Evolutionary conservation across 2,113 vertebrate species (phyloP), one percentile per base, ranked within the genome.

Genomic region (Odocoileus hemionus): DNA sequence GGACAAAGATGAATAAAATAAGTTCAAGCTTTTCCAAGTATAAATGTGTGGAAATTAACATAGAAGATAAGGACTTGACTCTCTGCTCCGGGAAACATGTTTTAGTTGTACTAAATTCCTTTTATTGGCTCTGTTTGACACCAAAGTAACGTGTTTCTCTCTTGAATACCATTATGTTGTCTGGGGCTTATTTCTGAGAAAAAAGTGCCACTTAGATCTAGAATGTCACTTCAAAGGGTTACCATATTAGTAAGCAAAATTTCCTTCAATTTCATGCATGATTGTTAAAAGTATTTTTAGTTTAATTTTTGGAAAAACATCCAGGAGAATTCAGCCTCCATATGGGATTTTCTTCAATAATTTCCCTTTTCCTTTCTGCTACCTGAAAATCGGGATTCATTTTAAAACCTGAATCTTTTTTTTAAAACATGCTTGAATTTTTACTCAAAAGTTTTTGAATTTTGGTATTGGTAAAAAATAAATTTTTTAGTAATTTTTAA

Each of bases 281-380:
- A 82, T 78, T 84, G 76, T 86, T 97, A 95, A 76, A 36, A 80
- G 30, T 47, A 76, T 57, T 94, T 88, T 33, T 36, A 52, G 50
- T 96, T 96, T 97, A 96, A 97, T 84, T 96, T 95, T 95, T 92
- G n/a, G 33, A 86, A 95, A 95, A 96, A 58, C 19, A 94, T 95
- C 47, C 47, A 83, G 43, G 90, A 95, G 45, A 86, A 95, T 94
- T 92, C 94, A 33, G 67, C 84, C 36, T 89, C 79, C 16, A 36
- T 26, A 52, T 67, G 33, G 55, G 17, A 80, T 45, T 89, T 88
- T 7, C 64, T 95, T 89, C 70, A 74, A 7, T 92, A 84, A 98
- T 95, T 96, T 93, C 13, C 43, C n/a, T n/a, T 78, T 92, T 96
- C 36, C 64, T 90, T 61, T 85, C 39, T 64, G 61, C n/a, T 94